Conservation (phyloP, 2,113 vertebrate species). For the Syngnathus typhle region DNA sequence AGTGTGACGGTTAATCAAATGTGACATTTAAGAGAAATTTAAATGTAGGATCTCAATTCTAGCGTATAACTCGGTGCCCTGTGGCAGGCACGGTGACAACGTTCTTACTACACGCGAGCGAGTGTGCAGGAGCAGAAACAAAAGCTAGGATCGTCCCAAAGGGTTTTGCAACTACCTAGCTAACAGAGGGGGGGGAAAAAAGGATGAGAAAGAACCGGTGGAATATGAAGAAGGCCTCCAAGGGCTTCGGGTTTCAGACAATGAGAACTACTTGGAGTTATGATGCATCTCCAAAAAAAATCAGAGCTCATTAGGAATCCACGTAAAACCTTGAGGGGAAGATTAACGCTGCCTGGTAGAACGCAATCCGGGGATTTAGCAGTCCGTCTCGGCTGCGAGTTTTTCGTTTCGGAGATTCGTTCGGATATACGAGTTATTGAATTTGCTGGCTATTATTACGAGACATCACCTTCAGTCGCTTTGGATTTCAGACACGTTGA, state of each 20-base stretch:
- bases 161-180: conserved; percentile 57
- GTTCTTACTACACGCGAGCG: not conserved
- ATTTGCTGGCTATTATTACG: not conserved
- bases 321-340: conserved; percentile 25
- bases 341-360: conserved; percentile 21
- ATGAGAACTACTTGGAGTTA: conserved; percentile 24
- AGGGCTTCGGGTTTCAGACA: conserved; percentile 45
- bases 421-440: not conserved
- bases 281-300: conserved; percentile 31
- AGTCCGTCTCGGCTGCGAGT: not conserved
- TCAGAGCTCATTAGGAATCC: conserved; percentile 37
- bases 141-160: conserved; percentile 51
- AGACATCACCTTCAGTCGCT: not conserved
- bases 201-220: conserved; percentile 16
- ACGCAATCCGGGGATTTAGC: conserved; percentile 21
- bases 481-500: not conserved
- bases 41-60: conserved; percentile 26
- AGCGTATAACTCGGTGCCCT: not conserved
- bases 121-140: conserved; percentile 9
- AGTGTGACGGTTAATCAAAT: too few relatives aligned
- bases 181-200: conserved; percentile 17
- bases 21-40: too few relatives aligned
- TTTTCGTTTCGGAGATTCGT: not conserved
- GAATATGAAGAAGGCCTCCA: conserved; percentile 41
- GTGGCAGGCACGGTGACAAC: conserved; percentile 20